Conservation (phyloP, 2,113 vertebrate genomes). For the Epinephelus moara region DNA sequence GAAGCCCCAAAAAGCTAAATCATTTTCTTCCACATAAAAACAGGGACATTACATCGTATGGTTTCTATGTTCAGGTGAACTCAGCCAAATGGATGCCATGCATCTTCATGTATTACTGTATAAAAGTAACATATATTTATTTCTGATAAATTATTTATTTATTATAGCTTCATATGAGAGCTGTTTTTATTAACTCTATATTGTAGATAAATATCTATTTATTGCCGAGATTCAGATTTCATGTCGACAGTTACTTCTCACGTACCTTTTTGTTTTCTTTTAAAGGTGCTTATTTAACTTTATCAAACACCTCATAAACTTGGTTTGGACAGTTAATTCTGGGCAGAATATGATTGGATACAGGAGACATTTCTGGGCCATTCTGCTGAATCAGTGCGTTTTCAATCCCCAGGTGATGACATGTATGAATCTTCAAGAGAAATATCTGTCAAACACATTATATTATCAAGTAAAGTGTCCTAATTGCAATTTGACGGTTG, state of each 20-base stretch:
- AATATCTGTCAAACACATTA: no score
- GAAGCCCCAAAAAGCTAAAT: constrained; percentile 33
- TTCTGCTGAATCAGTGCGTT: no score
- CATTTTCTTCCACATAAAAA: constrained; percentile 26
- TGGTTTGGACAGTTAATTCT: not conserved
- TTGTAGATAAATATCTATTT: constrained; percentile 84
- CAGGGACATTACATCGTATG: constrained; percentile 53
- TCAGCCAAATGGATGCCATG: constrained; percentile 86
- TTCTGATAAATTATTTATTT: constrained; percentile 91
- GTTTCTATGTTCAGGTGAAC: constrained; percentile 78
- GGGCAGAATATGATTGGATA: not conserved
- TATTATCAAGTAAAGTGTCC: no score
- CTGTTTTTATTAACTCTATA: constrained; percentile 78
- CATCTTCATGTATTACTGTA: constrained; percentile 87
- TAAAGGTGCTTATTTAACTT: constrained; percentile 37
- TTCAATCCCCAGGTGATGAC: no score
- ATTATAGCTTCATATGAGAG: constrained; percentile 85
- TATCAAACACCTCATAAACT: not conserved
- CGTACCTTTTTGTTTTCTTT: not conserved
- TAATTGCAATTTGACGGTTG: no score
- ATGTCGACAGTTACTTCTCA: constrained; percentile 58
- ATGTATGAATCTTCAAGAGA: no score
- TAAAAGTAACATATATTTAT: constrained; percentile 88
- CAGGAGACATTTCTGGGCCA: not conserved
- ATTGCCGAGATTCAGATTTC: constrained; percentile 78